Evolutionary conservation across 2,113 vertebrate genomes (phyloP).

Genomic region (human): GRCh38 chr9:70770501-70771000

Average conservation of each 20-base stretch:
- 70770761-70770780: not conserved
- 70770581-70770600: not conserved
- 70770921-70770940: not conserved
- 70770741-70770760: not conserved
- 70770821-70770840: not conserved
- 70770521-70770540: not conserved
- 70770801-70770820: not conserved
- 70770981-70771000: not conserved
- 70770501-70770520: not conserved
- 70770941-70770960: not conserved
- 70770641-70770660: not conserved
- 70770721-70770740: not conserved
- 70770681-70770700: not conserved
- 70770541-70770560: not conserved
- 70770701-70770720: not conserved
- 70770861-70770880: not conserved
- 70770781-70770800: not conserved
- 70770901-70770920: not conserved
- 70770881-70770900: not conserved
- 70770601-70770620: not conserved
- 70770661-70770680: not conserved
- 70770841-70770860: not conserved
- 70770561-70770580: not conserved
- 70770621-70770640: not conserved
- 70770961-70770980: not conserved